A percentile compares a stretch with the other conserved stretches of the same genome.
phyloP scores from a whole-genome alignment of 2,888 invertebrate genomes.

The Volucella bombylans region DNA sequence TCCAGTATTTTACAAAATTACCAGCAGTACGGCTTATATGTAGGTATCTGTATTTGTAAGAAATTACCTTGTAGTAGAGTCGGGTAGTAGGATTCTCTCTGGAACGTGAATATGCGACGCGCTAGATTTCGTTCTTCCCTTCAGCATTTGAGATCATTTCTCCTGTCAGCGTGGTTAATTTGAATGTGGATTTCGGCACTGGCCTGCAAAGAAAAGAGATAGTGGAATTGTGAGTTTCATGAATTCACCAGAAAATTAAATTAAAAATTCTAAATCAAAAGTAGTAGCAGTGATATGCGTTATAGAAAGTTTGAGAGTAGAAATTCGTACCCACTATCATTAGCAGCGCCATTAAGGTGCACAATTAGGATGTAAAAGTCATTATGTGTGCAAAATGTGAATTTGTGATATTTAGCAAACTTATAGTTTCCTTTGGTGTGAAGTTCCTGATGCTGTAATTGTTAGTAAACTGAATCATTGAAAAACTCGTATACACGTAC shows the following conservation, averaged over 20 bases:
- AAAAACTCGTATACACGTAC: no score
- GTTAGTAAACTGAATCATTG: neutral
- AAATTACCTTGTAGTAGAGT: slow-evolving; percentile 31
- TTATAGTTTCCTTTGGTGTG: neutral
- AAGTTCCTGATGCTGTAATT: neutral
- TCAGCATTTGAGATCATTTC: slow-evolving; percentile 23
- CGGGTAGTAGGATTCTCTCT: neutral
- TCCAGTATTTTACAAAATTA: slow-evolving; percentile 30
- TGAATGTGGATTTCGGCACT: slow-evolving; percentile 50
- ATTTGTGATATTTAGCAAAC: neutral
- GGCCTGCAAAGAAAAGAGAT: slow-evolving; percentile 54
- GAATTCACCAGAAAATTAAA: slow-evolving; percentile 27
- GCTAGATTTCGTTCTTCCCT: slow-evolving; percentile 23
- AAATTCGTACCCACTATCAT: slow-evolving; percentile 19
- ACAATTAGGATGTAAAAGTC: slow-evolving; percentile 34
- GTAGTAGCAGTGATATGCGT: slow-evolving; percentile 30
- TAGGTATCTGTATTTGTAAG: slow-evolving; percentile 4
- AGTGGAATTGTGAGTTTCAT: slow-evolving; percentile 28
- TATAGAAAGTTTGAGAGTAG: slow-evolving; percentile 31
- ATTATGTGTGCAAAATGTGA: neutral
- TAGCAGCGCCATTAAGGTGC: neutral
- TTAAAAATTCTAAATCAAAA: neutral
- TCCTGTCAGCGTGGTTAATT: slow-evolving; percentile 43
- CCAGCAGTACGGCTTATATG: neutral
- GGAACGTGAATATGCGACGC: neutral